Evolutionary conservation across 2,797 vertebrate genomes (phyloP).

Genomic region (Champsocephalus gunnari): DNA sequence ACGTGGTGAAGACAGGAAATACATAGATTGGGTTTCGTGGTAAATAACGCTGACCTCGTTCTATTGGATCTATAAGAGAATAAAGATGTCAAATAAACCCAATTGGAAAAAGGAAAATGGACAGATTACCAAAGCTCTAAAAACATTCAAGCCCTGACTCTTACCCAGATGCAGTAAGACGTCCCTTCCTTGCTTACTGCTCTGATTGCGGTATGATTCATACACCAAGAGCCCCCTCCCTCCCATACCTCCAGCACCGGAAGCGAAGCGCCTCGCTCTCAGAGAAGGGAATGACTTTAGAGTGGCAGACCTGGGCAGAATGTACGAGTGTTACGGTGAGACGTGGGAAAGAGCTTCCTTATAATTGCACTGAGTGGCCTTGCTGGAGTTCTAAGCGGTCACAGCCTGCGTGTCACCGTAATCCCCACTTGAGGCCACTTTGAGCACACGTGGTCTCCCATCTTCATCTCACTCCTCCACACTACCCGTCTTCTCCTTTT

Average conservation of each 20-base stretch:
- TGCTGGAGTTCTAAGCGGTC: slow-evolving; percentile 18
- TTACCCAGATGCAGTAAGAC: slow-evolving; percentile 7
- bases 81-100: slow-evolving; percentile 5
- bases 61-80: not conserved
- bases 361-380: slow-evolving; percentile 13
- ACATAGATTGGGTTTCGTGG: not conserved
- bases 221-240: slow-evolving; percentile 6
- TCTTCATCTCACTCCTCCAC: slow-evolving; percentile 6
- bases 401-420: not conserved
- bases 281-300: slow-evolving; percentile 52
- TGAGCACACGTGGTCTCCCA: slow-evolving; percentile 20
- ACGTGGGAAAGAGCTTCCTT: not conserved
- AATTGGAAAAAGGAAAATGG: not conserved
- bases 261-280: slow-evolving; percentile 33
- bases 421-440: slow-evolving; percentile 26
- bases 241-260: not conserved
- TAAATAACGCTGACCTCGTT: not conserved
- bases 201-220: slow-evolving; percentile 51
- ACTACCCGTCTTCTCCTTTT: slow-evolving; percentile 28
- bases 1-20: not conserved
- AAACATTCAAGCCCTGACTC: not conserved
- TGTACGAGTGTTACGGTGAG: slow-evolving; percentile 20
- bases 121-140: not conserved
- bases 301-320: slow-evolving; percentile 33
- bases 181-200: slow-evolving; percentile 40